These are phyloP conservation scores for Hyperoplus lanceolatus DNA, from an alignment of 2,797 vertebrate genomes.

Conservation along the genomic window DNA sequence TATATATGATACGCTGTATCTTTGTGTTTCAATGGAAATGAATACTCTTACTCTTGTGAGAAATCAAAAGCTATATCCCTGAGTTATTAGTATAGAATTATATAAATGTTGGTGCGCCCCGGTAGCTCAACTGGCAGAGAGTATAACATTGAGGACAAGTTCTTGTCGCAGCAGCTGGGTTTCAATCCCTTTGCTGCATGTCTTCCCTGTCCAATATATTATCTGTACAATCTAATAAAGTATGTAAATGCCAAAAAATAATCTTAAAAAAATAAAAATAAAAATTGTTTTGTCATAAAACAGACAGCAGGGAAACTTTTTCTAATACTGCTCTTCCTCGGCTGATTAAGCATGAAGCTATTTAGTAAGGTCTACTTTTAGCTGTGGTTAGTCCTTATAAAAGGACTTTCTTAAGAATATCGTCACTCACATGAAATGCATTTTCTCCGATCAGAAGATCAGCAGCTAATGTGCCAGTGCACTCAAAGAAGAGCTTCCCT, in stretches of 20 bases:
- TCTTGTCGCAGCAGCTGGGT: too few relatives aligned
- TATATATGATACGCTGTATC: too few relatives aligned
- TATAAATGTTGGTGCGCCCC: too few relatives aligned
- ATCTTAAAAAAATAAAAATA: too few relatives aligned
- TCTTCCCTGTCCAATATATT: too few relatives aligned
- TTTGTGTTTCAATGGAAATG: not conserved
- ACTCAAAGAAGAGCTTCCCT: not conserved
- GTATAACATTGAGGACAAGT: too few relatives aligned
- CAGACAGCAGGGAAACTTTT: slow-evolving; percentile 3
- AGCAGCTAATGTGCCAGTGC: not conserved
- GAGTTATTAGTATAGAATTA: not conserved
- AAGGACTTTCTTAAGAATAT: slow-evolving; percentile 11
- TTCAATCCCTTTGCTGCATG: too few relatives aligned
- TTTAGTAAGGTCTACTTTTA: slow-evolving; percentile 44
- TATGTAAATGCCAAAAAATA: too few relatives aligned
- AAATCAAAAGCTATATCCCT: not conserved
- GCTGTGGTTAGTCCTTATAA: slow-evolving; percentile 3
- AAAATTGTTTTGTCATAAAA: slow-evolving; percentile 7
- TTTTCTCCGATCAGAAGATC: not conserved
- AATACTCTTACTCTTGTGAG: not conserved
- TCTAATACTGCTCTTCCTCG: not conserved
- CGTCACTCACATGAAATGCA: not conserved
- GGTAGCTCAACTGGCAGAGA: too few relatives aligned
- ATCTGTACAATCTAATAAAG: too few relatives aligned
- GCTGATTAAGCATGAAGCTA: slow-evolving; percentile 28